phyloP scores from a whole-genome alignment of 2,113 vertebrate genomes.

The Coptodon rendalli region DNA sequence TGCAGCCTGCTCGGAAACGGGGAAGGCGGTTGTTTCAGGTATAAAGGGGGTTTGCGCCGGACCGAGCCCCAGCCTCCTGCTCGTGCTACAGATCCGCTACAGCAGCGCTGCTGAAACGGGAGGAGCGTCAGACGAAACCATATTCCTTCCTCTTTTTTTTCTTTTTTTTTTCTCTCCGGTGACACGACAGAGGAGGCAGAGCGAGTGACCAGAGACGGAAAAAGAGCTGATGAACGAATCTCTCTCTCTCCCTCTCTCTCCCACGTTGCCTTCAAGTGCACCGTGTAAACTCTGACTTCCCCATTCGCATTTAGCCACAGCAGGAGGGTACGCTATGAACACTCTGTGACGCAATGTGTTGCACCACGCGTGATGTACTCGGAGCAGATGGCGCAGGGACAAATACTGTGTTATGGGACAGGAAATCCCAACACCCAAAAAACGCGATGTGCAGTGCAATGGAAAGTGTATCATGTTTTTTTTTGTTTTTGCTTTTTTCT shows the following conservation, averaged over 20 bases:
- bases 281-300: constrained; percentile 1
- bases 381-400: constrained; percentile 4
- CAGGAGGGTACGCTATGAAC: not conserved
- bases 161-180: not conserved
- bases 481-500: not conserved
- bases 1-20: constrained; percentile 15
- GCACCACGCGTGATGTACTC: not conserved
- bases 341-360: not conserved
- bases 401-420: not conserved
- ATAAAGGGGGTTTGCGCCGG: constrained; percentile 4
- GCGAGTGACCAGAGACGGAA: constrained; percentile 19
- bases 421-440: not conserved
- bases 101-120: constrained; percentile 41
- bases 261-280: constrained; percentile 34
- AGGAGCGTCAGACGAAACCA: constrained; percentile 64
- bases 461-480: not conserved
- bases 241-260: constrained; percentile 5
- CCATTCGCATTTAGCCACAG: not conserved
- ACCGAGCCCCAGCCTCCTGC: constrained; percentile 39
- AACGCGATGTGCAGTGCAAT: not conserved
- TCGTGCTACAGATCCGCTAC: constrained; percentile 37
- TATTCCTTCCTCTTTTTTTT: constrained; percentile 62
- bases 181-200: constrained; percentile 55
- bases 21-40: constrained; percentile 8
- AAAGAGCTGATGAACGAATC: constrained; percentile 24